Base-by-base conservation (phyloP, 2,888 invertebrate genomes). In the Agrypnus murinus region DNA sequence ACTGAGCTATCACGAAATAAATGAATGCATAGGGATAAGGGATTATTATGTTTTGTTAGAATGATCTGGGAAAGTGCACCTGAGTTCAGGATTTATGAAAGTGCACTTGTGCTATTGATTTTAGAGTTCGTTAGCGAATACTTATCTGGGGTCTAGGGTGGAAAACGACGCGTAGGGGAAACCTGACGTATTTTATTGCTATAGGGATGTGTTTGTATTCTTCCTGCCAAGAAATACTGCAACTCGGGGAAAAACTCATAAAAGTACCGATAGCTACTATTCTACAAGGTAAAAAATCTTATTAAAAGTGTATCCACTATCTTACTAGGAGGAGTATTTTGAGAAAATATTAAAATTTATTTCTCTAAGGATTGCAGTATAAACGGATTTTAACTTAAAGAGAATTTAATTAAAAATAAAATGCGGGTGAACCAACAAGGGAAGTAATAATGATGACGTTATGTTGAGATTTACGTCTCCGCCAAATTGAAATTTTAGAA, bases 41-140 rank as follows among this genome's bases (percentile, higher is more conserved):
- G 70, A 71, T 67, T 71, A 67, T 71, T 63, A 58, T 67, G 64
- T 70, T 69, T 74, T 74, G 75, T 68, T 63, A 63, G 70, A 58
- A 58, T 69, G 60, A 66, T 71, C 64, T 71, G 68, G 65, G 68
- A 71, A 71, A 71, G 65, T 68, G 67, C 71, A 71, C 71, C 71
- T 71, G 71, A 68, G 64, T 50, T 59, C 53, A 55, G 68, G 64
- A 65, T 67, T 65, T 68, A 71, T 65, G 57, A 60, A 68, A 71
- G 71, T 71, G 71, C 71, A 68, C 68, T 67, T 68, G 67, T 63
- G 50, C 58, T 64, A 68, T 68, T 65, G 71, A 67, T 71, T 67
- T 64, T n/a, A 40, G 58, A 71, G 62, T 66, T 71, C 66, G 71
- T 71, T 71, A 71, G 68, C 43, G 71, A 65, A 64, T 68, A 38